Percentiles rank a stretch among this genome's conserved stretches.
Evolutionary conservation across 2,113 vertebrate genomes (phyloP).

Genomic region (Oryzias melastigma): DNA sequence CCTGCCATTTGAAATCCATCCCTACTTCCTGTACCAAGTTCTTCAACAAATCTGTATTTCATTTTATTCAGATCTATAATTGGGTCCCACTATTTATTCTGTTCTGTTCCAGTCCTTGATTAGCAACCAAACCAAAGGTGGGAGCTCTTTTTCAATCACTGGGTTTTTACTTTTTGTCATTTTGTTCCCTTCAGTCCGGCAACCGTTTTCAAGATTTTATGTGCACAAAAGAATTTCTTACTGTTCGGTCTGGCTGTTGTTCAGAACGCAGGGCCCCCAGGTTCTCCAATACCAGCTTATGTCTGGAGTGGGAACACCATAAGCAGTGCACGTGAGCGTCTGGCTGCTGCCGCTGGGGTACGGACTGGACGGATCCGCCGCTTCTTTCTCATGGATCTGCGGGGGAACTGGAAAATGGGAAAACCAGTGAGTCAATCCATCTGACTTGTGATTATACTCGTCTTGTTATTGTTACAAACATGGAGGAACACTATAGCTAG

Average conservation of each 20-base stretch:
- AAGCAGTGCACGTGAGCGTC: slow-evolving; percentile 89
- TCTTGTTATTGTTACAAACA: too few species aligned
- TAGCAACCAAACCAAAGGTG: too few species aligned
- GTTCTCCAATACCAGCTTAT: slow-evolving; percentile 95
- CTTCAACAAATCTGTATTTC: too few species aligned
- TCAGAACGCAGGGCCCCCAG: slow-evolving; percentile 89
- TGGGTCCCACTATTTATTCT: too few species aligned
- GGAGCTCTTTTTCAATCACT: too few species aligned
- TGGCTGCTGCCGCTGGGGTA: slow-evolving; percentile 89
- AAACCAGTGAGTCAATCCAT: slow-evolving; percentile 2
- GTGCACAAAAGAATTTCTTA: slow-evolving; percentile 69
- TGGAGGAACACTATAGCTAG: too few species aligned
- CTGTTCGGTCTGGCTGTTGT: slow-evolving; percentile 78
- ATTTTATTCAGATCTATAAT: too few species aligned
- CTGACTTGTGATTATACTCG: neutral
- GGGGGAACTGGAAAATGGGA: slow-evolving; percentile 81
- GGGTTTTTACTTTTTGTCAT: too few species aligned
- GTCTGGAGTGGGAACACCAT: slow-evolving; percentile 83
- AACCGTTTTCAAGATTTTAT: neutral
- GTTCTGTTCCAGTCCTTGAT: too few species aligned
- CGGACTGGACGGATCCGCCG: slow-evolving; percentile 85
- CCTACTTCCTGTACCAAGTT: too few species aligned
- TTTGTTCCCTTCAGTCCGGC: neutral
- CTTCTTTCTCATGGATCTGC: slow-evolving; percentile 93
- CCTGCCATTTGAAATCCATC: too few species aligned